A percentile compares a stretch with the other conserved stretches of the same genome.
Evolutionary conservation across 2,113 vertebrate species (phyloP).

Genomic region (Serinus canaria): DNA sequence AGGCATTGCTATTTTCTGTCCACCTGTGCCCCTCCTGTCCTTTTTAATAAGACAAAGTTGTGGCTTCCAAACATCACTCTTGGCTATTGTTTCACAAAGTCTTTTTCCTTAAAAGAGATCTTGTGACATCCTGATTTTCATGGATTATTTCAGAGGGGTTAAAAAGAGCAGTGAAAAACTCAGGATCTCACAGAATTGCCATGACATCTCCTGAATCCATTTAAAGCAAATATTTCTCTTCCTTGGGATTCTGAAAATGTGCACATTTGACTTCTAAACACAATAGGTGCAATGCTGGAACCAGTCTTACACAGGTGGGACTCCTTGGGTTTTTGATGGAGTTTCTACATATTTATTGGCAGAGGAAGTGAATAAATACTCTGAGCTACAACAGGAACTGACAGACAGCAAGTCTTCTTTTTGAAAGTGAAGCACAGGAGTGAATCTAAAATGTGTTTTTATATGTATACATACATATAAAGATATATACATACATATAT

Average conservation of each 20-base stretch:
- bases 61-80: neutral
- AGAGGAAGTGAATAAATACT: neutral
- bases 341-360: neutral
- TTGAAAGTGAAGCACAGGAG: neutral
- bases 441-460: neutral
- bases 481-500: no score
- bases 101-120: neutral
- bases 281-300: neutral
- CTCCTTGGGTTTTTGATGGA: neutral
- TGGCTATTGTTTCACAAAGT: neutral
- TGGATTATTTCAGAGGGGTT: neutral
- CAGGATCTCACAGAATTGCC: neutral
- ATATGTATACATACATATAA: neutral
- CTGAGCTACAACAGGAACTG: neutral
- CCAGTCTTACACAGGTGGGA: neutral
- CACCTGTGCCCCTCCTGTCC: neutral
- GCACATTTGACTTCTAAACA: neutral
- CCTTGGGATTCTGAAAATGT: neutral
- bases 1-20: neutral
- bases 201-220: rapidly evolving
- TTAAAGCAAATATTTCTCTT: neutral
- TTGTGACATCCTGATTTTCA: neutral
- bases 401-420: neutral
- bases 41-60: neutral
- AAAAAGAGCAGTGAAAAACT: neutral